Base-by-base conservation (phyloP, 1,140 invertebrate genomes). In the Ceratina japonica region DNA sequence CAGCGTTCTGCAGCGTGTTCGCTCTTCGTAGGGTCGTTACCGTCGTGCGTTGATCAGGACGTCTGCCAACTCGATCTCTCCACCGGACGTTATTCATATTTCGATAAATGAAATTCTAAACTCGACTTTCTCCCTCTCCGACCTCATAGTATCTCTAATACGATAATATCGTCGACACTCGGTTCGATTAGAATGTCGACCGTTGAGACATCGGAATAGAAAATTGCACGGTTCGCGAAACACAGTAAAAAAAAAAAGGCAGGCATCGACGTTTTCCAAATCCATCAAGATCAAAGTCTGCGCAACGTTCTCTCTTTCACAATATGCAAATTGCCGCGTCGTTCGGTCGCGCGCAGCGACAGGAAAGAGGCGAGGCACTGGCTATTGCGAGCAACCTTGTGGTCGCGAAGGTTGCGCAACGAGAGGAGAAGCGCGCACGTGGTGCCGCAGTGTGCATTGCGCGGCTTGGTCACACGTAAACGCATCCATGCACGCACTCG, bases 331-430 rank as follows among this genome's bases (percentile, higher is more conserved):
- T 52, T 10, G 65, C 22, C 15, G 7, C 15, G 15, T 12, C 7
- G 22, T 18, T 76, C 62, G 24, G 20, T 76, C 68, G 66, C 44
- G 20, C 10, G 24, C 73, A 63, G 16, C 20, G 27, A 18, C 49
- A 63, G 59, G 49, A 72, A 78, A 64, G 61, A 69, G 24, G n/a
- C 37, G 74, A 31, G 13, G 59, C 69, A 72, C 16, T 15, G 31
- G 31, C 51, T 78, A 63, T 72, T 72, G 49, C 75, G 59, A 73
- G 64, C 63, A 89, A 80, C 87, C 87, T 90, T 90, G 86, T 62
- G 70, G 37, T 44, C 2, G 73, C 81, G 86, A 89, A 91, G 88
- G 89, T 88, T 90, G 85, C 75, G 84, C 83, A 86, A 87, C 80
- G 74, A 76, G 64, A 64, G 78, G 78, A 73, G 75, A 78, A 79